These are phyloP conservation scores for Dryoscopus gambensis DNA, from an alignment of 2,113 vertebrate genomes.

Conservation along the genomic window DNA sequence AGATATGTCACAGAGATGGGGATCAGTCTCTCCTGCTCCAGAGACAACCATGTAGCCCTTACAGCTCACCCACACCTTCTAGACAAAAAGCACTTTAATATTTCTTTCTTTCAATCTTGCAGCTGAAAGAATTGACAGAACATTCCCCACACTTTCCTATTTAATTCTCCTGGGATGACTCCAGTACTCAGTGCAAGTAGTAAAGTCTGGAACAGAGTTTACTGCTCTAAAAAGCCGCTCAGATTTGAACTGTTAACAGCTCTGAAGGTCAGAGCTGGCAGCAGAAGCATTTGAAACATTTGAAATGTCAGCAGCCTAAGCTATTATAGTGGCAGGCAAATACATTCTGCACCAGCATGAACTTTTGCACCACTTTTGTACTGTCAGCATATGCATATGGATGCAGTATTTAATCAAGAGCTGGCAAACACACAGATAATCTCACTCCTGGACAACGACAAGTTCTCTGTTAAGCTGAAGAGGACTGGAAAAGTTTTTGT, in stretches of 20 bases:
- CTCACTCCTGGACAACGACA: not conserved
- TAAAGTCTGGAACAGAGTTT: not conserved
- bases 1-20: accelerated
- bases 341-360: not conserved
- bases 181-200: not conserved
- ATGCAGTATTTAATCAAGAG: not conserved
- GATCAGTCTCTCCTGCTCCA: not conserved
- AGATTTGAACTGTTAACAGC: not conserved
- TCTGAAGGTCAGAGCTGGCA: conserved; percentile 2
- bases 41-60: not conserved
- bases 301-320: conserved; percentile 18
- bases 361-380: not conserved
- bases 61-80: not conserved
- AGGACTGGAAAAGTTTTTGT: not conserved
- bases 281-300: conserved; percentile 10
- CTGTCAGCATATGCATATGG: not conserved
- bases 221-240: not conserved
- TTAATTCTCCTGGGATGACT: not conserved
- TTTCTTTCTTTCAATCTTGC: not conserved
- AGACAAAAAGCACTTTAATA: not conserved
- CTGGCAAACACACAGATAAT: not conserved
- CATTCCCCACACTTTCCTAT: not conserved
- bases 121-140: not conserved
- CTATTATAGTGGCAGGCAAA: not conserved
- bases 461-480: not conserved